Percentiles rank a stretch among this genome's conserved stretches.
Evolutionary conservation across 2,113 vertebrate species (phyloP).

Genomic region (Zosterops pallidus): DNA sequence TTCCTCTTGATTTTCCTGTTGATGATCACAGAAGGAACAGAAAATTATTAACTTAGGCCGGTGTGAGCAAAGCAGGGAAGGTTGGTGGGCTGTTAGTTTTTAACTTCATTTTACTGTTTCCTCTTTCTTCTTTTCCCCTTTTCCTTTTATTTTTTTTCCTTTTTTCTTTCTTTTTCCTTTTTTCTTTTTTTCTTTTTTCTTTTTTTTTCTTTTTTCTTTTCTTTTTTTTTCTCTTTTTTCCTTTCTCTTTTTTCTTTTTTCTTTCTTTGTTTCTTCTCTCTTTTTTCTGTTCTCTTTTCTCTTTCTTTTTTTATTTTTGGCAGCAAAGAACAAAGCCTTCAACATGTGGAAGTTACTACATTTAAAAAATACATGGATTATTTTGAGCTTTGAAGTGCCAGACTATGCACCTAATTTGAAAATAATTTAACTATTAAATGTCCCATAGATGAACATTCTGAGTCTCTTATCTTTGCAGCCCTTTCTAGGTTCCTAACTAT

Average conservation of each 20-base stretch:
- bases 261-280: too few species aligned
- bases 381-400: neutral
- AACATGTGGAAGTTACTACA: fast-evolving
- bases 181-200: neutral
- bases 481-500: neutral
- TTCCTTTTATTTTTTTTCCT: too few species aligned
- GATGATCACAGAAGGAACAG: neutral
- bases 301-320: neutral
- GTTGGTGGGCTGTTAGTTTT: neutral
- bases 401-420: neutral
- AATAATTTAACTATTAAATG: neutral
- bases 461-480: neutral
- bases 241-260: neutral
- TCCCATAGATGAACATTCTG: neutral
- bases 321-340: neutral
- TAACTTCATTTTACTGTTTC: neutral
- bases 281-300: fast-evolving
- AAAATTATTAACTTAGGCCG: neutral
- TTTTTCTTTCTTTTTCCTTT: fast-evolving
- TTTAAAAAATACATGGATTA: neutral
- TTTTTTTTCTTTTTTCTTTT: too few species aligned
- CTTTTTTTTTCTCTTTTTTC: fast-evolving
- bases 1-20: neutral
- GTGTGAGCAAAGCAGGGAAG: neutral
- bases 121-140: fast-evolving